Conservation (phyloP, 2,113 vertebrate genomes). For the Arizona elegans region DNA sequence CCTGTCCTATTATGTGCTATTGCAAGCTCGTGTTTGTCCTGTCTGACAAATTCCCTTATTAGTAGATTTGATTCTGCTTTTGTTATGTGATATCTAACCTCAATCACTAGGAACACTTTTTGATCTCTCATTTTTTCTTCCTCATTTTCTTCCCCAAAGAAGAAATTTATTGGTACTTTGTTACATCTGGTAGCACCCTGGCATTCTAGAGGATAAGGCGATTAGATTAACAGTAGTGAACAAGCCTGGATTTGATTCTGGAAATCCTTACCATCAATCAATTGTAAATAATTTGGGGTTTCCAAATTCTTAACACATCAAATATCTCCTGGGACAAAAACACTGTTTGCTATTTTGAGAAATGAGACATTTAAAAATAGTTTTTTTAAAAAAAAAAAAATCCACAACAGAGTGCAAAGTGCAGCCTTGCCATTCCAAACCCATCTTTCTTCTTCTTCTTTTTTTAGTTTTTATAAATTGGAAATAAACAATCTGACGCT, state of each 20-base stretch:
- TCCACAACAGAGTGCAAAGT: background rate
- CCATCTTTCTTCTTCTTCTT: background rate
- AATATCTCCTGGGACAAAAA: background rate
- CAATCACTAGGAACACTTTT: constrained; percentile 44
- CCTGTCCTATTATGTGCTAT: constrained; percentile 54
- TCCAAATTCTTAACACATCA: background rate
- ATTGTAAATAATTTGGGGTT: background rate
- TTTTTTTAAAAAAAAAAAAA: too few relatives aligned
- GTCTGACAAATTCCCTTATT: constrained; percentile 52
- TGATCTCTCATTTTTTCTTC: constrained; percentile 39
- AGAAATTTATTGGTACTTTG: constrained; percentile 29
- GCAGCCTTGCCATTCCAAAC: background rate
- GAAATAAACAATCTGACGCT: background rate
- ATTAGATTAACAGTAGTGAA: background rate
- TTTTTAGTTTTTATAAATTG: background rate
- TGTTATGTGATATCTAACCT: constrained; percentile 55
- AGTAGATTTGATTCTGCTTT: constrained; percentile 54
- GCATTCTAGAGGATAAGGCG: background rate
- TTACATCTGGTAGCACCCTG: constrained; percentile 2
- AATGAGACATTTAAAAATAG: background rate
- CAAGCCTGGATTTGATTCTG: background rate
- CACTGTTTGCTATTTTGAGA: background rate
- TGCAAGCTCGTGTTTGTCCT: constrained; percentile 56
- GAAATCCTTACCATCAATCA: background rate
- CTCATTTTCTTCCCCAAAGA: constrained; percentile 16